Conservation (phyloP, 1,140 invertebrate species). For the Tetranychus urticae region DNA sequence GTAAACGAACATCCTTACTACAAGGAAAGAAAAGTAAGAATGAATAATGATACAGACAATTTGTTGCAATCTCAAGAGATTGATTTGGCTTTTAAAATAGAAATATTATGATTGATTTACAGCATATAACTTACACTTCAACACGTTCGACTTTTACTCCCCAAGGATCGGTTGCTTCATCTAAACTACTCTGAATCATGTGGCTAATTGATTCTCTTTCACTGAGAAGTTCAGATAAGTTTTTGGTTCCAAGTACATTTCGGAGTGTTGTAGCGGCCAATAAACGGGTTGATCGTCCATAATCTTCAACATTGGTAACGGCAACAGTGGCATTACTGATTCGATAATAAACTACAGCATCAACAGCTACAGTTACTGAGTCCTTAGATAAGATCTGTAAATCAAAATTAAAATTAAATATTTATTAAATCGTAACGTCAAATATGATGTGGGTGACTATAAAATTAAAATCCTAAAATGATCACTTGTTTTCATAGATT, state of each 20-base stretch:
- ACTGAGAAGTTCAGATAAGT: slow-evolving; percentile 63
- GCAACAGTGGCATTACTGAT: slow-evolving; percentile 80
- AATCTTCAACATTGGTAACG: slow-evolving; percentile 89
- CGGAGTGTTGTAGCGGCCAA: slow-evolving; percentile 21
- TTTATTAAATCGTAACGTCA: too few relatives aligned
- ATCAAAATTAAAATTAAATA: slow-evolving; percentile 20
- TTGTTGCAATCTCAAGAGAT: too few relatives aligned
- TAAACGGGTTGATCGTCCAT: slow-evolving; percentile 48
- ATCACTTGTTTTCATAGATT: too few relatives aligned
- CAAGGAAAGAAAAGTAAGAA: too few relatives aligned
- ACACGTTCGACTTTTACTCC: slow-evolving; percentile 36
- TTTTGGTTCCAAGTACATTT: slow-evolving; percentile 42
- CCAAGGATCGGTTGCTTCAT: slow-evolving; percentile 35
- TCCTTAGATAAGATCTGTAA: too few relatives aligned
- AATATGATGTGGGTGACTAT: too few relatives aligned
- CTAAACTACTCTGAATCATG: slow-evolving; percentile 39
- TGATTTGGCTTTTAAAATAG: background rate
- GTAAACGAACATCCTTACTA: too few relatives aligned
- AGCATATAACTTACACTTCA: slow-evolving; percentile 24
- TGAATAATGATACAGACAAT: too few relatives aligned
- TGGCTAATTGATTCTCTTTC: slow-evolving; percentile 73
- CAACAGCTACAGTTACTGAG: slow-evolving; percentile 71
- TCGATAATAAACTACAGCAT: slow-evolving; percentile 41
- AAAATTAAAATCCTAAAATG: too few relatives aligned
- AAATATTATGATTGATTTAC: too few relatives aligned